Evolutionary conservation across 2,797 vertebrate genomes (phyloP), one percentile per base, ranked within the genome.

Genomic region (Oophaga sylvatica): DNA sequence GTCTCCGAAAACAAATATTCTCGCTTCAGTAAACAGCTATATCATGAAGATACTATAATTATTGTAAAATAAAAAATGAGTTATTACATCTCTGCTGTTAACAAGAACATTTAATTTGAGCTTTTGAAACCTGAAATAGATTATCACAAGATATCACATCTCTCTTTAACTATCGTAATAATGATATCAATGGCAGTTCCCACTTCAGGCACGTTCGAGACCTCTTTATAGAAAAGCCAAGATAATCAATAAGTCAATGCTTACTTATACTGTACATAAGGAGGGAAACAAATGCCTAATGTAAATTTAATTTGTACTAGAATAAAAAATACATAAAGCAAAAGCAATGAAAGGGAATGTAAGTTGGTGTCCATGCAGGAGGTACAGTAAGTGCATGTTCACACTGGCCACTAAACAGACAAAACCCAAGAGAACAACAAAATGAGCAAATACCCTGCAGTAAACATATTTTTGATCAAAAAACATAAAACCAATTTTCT

Each of bases 11-110:
- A 56, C 59, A 76, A 73, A 48, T 77, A 79, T 86, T 12, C 65
- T 48, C 19, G 16, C 65, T 81, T 81, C 85, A 59, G 35, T 75
- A 87, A 87, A 35, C 26, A 71, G n/a, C 68, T n/a, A 65, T 22
- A 26, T 45, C 67, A 75, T 75, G n/a, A 63, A 81, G 41, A 81
- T n/a, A n/a, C 75, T 19, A 35, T 16, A 53, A 48, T 60, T 48
- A 71, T 63, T 60, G 26, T 6, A 19, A 56, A 81, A 70, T 87
- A 80, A 62, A 73, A 73, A 86, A 81, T 75, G 11, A 81, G 78
- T 73, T 81, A 35, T 62, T 81, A 75, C 67, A 70, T 63, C 12
- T 26, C 48, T 62, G 48, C 57, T 26, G 29, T 68, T 53, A 63
- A 77, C n/a, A 77, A 56, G 13, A n/a, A 10, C 11, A 48, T 5